Percentiles rank a stretch among this genome's conserved stretches.
phyloP scores from a whole-genome alignment of 2,888 invertebrate genomes.

The Andrena hattorfiana region DNA sequence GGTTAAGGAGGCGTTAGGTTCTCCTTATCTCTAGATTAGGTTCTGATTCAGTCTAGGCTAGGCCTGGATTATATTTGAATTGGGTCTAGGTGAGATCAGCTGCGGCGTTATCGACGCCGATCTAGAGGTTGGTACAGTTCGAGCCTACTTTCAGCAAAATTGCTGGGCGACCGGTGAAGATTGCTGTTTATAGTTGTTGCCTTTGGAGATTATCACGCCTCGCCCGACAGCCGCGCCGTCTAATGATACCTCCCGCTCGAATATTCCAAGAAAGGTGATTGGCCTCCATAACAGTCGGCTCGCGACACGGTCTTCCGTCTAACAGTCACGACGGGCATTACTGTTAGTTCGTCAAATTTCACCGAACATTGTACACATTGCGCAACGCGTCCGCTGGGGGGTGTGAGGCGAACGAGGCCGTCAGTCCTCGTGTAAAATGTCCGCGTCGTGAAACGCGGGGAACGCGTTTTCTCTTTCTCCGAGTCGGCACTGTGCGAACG shows the following conservation, averaged over 20 bases:
- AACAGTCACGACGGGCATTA: slow-evolving; percentile 68
- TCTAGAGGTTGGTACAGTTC: background rate
- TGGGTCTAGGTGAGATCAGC: background rate
- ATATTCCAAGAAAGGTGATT: slow-evolving; percentile 68
- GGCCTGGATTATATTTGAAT: background rate
- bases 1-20: too few relatives aligned
- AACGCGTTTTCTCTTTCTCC: too few relatives aligned
- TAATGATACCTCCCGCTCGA: slow-evolving; percentile 65
- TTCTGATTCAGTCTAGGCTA: background rate
- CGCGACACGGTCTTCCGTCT: slow-evolving; percentile 53
- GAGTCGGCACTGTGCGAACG: too few relatives aligned
- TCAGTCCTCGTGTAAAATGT: too few relatives aligned
- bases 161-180: slow-evolving; percentile 21
- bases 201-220: slow-evolving; percentile 40
- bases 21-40: too few relatives aligned
- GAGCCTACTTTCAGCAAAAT: slow-evolving; percentile 3
- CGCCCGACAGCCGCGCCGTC: slow-evolving; percentile 5
- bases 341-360: slow-evolving; percentile 69
- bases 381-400: slow-evolving; percentile 6
- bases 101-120: background rate
- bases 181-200: slow-evolving; percentile 39
- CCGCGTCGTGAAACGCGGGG: too few relatives aligned
- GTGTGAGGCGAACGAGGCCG: background rate
- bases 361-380: slow-evolving; percentile 35
- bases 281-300: slow-evolving; percentile 55